Conservation (phyloP, 2,797 vertebrate species). For the Prunella strophiata region DNA sequence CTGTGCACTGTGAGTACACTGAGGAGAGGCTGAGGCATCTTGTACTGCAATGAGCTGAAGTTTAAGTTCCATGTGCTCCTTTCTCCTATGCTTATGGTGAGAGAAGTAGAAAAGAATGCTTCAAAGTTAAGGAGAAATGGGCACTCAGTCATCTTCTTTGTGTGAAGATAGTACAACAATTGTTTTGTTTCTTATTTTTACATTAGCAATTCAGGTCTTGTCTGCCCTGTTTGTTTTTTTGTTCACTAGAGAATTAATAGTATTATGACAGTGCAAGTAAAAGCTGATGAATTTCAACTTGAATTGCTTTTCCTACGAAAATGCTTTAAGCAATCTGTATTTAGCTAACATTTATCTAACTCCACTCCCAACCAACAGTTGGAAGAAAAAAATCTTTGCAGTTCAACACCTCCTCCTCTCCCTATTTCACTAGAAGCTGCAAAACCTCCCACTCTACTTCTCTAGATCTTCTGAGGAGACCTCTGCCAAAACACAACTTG, state of each 20-base stretch:
- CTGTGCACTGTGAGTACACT: not conserved
- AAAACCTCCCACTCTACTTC: constrained; percentile 61
- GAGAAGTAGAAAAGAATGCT: not conserved
- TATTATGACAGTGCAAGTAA: constrained; percentile 66
- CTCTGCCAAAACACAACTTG: constrained; percentile 53
- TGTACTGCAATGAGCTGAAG: not conserved
- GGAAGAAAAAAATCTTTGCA: constrained; percentile 63
- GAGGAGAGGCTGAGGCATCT: not conserved
- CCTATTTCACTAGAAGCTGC: constrained; percentile 49
- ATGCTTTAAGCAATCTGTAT: constrained; percentile 58
- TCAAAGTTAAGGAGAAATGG: not conserved
- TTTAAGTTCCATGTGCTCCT: not conserved
- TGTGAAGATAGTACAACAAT: not conserved
- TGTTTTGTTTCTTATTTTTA: constrained; percentile 12
- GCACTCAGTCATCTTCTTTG: not conserved
- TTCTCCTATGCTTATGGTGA: rapidly evolving
- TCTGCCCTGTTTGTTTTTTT: constrained; percentile 59
- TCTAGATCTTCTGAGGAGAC: constrained; percentile 9
- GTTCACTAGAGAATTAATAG: constrained; percentile 54
- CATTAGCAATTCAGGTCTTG: constrained; percentile 15
- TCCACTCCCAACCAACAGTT: constrained; percentile 55
- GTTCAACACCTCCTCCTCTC: constrained; percentile 63
- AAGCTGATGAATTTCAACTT: constrained; percentile 49
- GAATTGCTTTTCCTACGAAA: constrained; percentile 52
- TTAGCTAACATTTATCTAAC: constrained; percentile 68